Evolutionary conservation across 2,797 vertebrate genomes (phyloP).

Genomic region (Anas flavirostris): DNA sequence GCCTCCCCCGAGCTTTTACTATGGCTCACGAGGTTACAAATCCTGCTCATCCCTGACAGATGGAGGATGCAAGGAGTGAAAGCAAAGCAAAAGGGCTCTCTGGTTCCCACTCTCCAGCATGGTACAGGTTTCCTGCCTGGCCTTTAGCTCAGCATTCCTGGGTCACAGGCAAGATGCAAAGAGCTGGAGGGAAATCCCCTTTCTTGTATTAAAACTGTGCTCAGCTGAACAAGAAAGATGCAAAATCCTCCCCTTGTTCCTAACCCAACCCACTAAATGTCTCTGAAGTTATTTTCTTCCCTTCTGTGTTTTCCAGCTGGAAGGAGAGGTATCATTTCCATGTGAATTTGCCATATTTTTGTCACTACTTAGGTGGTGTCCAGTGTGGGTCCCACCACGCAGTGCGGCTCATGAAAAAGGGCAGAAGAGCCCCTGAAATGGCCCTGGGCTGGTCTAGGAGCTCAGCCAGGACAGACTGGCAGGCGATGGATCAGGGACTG

Average conservation of each 20-base stretch:
- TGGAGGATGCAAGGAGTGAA: fast-evolving
- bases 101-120: neutral
- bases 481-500: too few species aligned
- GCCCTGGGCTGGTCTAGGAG: neutral
- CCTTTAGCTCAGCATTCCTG: neutral
- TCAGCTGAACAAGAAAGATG: neutral
- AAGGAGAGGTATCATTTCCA: neutral
- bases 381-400: fast-evolving
- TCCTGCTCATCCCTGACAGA: neutral
- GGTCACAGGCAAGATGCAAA: neutral
- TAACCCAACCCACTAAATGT: neutral
- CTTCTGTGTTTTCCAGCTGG: neutral
- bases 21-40: fast-evolving
- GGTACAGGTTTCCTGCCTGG: neutral
- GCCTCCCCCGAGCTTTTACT: neutral
- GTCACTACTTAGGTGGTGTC: fast-evolving
- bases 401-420: neutral
- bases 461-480: neutral
- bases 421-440: fast-evolving
- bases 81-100: neutral
- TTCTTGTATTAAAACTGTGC: neutral
- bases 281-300: neutral
- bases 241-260: neutral
- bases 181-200: neutral
- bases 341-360: fast-evolving